Evolutionary conservation across 2,797 vertebrate genomes (phyloP).

Genomic region (Luscinia megarhynchos): DNA sequence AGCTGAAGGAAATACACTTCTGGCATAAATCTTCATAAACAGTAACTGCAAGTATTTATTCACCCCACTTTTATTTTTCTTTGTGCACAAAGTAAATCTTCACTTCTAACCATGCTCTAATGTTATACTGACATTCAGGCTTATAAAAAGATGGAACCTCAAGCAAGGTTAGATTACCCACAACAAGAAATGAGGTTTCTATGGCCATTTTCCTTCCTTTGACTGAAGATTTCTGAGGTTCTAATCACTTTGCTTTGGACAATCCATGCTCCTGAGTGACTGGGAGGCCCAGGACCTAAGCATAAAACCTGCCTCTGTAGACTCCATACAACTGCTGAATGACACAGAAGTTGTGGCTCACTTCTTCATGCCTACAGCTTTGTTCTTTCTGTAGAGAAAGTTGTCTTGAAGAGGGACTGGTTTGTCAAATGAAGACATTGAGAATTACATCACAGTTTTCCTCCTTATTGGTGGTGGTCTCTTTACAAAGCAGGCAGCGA

Average conservation of each 20-base stretch:
- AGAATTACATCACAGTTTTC: neutral
- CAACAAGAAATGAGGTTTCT: neutral
- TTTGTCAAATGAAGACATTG: neutral
- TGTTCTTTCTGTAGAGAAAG: neutral
- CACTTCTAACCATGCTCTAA: neutral
- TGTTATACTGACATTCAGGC: neutral
- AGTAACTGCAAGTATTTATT: neutral
- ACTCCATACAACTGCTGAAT: neutral
- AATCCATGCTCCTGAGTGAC: neutral
- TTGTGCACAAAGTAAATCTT: neutral
- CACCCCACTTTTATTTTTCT: neutral
- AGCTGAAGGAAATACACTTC: neutral
- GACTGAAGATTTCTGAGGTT: neutral
- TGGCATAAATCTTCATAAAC: neutral
- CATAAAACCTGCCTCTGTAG: neutral
- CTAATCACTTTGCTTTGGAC: neutral
- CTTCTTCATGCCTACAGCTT: neutral
- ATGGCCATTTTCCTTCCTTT: neutral
- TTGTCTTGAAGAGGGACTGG: neutral
- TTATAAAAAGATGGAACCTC: neutral
- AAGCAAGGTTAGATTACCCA: neutral
- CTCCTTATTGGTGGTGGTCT: constrained; percentile 19
- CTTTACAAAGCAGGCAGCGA: neutral
- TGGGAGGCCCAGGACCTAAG: neutral
- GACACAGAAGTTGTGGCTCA: neutral